Conservation (phyloP, 2,797 vertebrate genomes). For the Hydrolagus colliei region DNA sequence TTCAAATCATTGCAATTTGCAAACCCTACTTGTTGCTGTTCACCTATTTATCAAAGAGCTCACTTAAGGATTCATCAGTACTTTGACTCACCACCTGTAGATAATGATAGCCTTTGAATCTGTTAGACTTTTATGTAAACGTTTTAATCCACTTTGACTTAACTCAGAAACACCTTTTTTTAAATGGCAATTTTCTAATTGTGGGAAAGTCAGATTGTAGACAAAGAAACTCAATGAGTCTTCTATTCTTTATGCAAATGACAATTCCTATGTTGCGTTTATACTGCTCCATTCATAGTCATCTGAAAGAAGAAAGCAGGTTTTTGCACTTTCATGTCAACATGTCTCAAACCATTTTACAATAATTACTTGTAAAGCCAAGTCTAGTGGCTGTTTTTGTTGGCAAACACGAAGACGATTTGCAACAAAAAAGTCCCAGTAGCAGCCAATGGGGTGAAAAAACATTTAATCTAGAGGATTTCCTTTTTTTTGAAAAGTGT, state of each 20-base stretch:
- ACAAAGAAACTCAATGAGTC: neutral
- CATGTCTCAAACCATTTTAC: too few species aligned
- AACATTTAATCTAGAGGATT: too few species aligned
- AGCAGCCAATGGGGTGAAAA: too few species aligned
- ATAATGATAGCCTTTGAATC: neutral
- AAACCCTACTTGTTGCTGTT: neutral
- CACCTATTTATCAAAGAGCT: neutral
- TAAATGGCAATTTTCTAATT: neutral
- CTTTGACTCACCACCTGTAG: constrained; percentile 13
- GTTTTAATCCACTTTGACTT: constrained; percentile 16
- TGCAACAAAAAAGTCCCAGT: too few species aligned
- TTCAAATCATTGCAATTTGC: neutral
- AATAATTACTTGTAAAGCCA: too few species aligned
- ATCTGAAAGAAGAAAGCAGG: too few species aligned
- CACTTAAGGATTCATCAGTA: neutral
- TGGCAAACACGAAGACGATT: too few species aligned
- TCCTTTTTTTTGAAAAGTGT: too few species aligned
- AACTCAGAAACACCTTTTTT: neutral
- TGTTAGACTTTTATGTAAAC: neutral
- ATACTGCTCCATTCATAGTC: too few species aligned
- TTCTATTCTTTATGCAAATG: neutral
- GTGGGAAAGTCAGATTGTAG: neutral
- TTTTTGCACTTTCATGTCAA: too few species aligned
- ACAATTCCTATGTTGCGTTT: too few species aligned
- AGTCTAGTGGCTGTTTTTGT: too few species aligned